phyloP scores from a whole-genome alignment of 2,888 invertebrate genomes.

The Euzetes globulus region DNA sequence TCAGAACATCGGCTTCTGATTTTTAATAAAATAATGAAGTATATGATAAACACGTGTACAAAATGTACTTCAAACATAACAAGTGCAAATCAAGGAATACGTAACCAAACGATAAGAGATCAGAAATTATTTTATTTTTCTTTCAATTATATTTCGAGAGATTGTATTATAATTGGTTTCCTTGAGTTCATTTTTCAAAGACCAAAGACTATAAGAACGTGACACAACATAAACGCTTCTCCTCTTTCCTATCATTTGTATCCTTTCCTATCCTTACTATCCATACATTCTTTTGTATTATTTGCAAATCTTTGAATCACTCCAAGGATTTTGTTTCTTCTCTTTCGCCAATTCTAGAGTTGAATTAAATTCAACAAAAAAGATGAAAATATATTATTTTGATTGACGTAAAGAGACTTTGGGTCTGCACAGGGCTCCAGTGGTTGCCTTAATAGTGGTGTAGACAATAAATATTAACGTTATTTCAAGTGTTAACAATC shows the following conservation, averaged over 20 bases:
- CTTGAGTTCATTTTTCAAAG: not conserved
- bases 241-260: not conserved
- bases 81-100: not conserved
- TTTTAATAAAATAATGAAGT: not conserved
- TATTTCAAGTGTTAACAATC: not conserved
- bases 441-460: not conserved
- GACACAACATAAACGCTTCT: conserved; percentile 3
- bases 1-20: not conserved
- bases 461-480: not conserved
- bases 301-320: not conserved
- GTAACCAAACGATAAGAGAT: not conserved
- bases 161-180: not conserved
- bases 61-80: not conserved
- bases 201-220: not conserved
- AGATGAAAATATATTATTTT: not conserved
- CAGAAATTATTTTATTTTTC: not conserved
- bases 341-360: not conserved
- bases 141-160: not conserved
- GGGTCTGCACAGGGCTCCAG: not conserved
- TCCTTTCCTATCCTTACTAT: not conserved
- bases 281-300: not conserved
- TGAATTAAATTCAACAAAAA: not conserved
- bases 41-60: not conserved
- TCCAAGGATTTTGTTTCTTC: not conserved
- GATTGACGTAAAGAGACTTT: not conserved